Base-by-base conservation (phyloP, 1,140 invertebrate species). In the Aradophagus sp. region DNA sequence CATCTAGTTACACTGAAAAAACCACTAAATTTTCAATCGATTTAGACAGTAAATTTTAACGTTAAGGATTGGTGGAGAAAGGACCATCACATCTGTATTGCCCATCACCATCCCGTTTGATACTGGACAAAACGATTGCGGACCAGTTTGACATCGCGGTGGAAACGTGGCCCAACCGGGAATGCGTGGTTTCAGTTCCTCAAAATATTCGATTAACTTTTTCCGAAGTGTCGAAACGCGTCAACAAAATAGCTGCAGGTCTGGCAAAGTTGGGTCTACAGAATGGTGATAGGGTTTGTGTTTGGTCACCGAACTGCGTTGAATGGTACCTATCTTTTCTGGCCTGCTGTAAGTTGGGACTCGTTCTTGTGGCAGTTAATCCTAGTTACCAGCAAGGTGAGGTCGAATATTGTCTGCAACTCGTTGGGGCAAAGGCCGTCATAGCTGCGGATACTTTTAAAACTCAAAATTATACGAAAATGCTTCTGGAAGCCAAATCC, bases 241-340 rank as follows among this genome's bases (percentile, higher is more conserved):
- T 88, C 0, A 92, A 98, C 75, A 88, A 89, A 19, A 76, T 98
- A 1, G 96, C 95, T 1, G 92, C 92, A 10, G 93, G 94, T 1
- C 86, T 99, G 0, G 79, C 90, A 29, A 88, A 89, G 15, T 76
- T 97, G 7, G 96, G 96, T 0, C 79, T 98, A 7, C 77, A 90
- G 56, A 88, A 86, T 39, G 95, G 95, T 0, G 97, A 99, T 77
- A 81, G 93, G 5, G 73, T 99, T 1, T 97, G 93, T 0, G 87
- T 99, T 8, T 98, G 94, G 93, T 90, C 92, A 0, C 95, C 96
- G 0, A 99, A 98, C 83, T 87, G 88, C 15, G 77, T 90, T 4
- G 91, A 94, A 75, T 99, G 96, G 96, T 86, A 93, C 2, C 75
- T 97, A 0, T 87, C 90, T 0, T 88, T 92, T 73, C 86, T 95